Conservation (phyloP, 1,140 invertebrate genomes). For the Steinernema khuongi region DNA sequence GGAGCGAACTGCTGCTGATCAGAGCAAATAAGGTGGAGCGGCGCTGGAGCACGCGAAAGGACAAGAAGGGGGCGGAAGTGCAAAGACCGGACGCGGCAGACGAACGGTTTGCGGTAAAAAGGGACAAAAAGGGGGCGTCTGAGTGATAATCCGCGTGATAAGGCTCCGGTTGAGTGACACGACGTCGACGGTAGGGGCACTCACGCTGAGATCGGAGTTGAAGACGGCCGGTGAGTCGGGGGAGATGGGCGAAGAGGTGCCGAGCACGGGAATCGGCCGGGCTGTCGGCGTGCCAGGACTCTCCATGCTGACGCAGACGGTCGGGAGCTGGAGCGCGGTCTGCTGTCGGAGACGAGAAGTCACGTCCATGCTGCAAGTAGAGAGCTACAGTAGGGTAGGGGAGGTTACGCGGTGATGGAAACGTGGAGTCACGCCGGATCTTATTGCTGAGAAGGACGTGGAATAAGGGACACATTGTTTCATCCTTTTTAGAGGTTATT, state of each 20-base stretch:
- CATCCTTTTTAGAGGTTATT: too few species aligned
- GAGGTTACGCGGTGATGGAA: not conserved
- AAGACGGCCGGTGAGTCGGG: not conserved
- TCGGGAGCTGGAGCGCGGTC: not conserved
- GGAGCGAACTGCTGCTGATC: not conserved
- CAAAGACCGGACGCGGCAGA: not conserved
- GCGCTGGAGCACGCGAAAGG: not conserved
- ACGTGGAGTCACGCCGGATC: not conserved
- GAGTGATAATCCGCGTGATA: not conserved
- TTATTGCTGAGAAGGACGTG: too few species aligned
- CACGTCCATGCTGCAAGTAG: not conserved
- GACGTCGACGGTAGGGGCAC: not conserved
- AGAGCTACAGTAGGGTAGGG: not conserved
- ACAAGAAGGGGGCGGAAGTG: not conserved
- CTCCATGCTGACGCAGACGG: not conserved
- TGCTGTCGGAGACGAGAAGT: not conserved
- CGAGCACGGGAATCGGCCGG: not conserved
- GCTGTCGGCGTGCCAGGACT: not conserved
- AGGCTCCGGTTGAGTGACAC: not conserved
- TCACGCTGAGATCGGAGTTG: slow-evolving; percentile 5
- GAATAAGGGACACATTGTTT: too few species aligned
- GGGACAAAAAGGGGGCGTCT: not conserved
- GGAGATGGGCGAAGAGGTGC: not conserved
- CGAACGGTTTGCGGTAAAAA: not conserved
- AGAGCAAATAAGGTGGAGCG: slow-evolving; percentile 6